These are phyloP conservation scores for Drosophila basisetae DNA, from an alignment of 2,888 invertebrate genomes.

Conservation along the genomic window DNA sequence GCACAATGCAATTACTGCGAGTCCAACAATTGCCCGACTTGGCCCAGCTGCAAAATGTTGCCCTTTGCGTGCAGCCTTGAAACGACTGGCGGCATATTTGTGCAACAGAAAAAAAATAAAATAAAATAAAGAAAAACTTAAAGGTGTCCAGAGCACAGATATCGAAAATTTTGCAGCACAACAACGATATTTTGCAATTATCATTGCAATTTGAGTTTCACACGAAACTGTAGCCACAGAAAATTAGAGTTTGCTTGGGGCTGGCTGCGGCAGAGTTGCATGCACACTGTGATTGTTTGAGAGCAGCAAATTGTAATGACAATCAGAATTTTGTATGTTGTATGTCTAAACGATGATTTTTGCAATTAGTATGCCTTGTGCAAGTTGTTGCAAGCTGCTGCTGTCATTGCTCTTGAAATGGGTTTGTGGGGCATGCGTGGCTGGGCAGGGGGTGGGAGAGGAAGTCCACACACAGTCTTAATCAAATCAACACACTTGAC, in stretches of 20 bases:
- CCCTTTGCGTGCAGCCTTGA: conserved; percentile 41
- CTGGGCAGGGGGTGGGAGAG: conserved; percentile 2
- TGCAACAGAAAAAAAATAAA: not conserved
- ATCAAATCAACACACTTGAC: conserved; percentile 72
- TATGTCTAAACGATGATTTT: conserved; percentile 18
- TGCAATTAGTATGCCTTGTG: conserved; percentile 30
- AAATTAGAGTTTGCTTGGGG: conserved; percentile 70
- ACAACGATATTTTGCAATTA: conserved; percentile 64
- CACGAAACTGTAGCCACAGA: conserved; percentile 54
- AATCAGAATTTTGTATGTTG: conserved; percentile 8
- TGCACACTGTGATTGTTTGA: conserved; percentile 37
- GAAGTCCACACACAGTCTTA: conserved; percentile 31
- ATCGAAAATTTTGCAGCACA: conserved; percentile 44
- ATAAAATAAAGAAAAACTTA: conserved; percentile 8
- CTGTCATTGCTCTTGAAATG: conserved; percentile 62
- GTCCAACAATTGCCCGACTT: conserved; percentile 27
- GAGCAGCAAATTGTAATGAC: conserved; percentile 23
- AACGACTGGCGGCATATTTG: conserved; percentile 19
- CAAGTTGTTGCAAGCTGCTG: conserved; percentile 15
- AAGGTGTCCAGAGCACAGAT: conserved; percentile 30
- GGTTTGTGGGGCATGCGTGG: conserved; percentile 57
- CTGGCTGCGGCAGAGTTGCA: conserved; percentile 45
- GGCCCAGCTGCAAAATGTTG: conserved; percentile 30
- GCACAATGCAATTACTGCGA: conserved; percentile 51
- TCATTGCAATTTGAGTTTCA: conserved; percentile 59